Percentiles rank a stretch among this genome's conserved stretches.
Evolutionary conservation across 2,113 vertebrate genomes (phyloP).

Genomic region (Elachura formosa): DNA sequence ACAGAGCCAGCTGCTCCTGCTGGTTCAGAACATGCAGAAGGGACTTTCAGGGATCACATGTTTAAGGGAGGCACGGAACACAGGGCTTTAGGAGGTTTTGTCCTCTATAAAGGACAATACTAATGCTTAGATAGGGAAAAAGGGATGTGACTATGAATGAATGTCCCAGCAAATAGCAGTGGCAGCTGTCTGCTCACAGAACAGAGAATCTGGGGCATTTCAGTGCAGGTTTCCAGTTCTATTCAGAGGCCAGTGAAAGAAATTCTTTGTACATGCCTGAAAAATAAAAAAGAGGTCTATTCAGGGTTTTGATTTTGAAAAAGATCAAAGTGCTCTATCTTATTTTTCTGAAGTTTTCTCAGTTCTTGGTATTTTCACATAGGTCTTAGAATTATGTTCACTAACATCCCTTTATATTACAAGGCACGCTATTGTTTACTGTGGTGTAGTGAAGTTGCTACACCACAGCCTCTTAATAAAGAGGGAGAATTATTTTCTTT

Average conservation of each 20-base stretch:
- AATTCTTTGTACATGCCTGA: not conserved
- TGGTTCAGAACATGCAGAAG: not conserved
- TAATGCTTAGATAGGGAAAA: not conserved
- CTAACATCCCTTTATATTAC: not conserved
- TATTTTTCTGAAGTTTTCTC: conserved; percentile 11
- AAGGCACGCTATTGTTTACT: not conserved
- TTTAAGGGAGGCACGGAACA: not conserved
- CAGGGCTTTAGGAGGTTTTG: not conserved
- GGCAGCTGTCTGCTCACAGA: not conserved
- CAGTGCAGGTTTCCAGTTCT: conserved; percentile 11
- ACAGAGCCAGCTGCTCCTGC: not conserved
- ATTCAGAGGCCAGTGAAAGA: not conserved
- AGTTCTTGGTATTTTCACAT: not conserved
- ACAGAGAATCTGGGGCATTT: conserved; percentile 5
- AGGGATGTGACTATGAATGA: not conserved
- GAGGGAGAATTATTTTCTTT: not conserved
- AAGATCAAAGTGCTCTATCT: not conserved
- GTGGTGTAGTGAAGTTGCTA: not conserved
- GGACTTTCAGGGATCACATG: not conserved
- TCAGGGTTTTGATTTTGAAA: not conserved
- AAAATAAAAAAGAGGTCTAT: not conserved
- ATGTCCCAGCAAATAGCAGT: not conserved
- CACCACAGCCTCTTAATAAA: not conserved
- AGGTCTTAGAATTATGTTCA: not conserved
- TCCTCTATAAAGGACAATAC: not conserved